phyloP scores from a whole-genome alignment of 2,797 vertebrate species.

The Coranthus polyacanthus region DNA sequence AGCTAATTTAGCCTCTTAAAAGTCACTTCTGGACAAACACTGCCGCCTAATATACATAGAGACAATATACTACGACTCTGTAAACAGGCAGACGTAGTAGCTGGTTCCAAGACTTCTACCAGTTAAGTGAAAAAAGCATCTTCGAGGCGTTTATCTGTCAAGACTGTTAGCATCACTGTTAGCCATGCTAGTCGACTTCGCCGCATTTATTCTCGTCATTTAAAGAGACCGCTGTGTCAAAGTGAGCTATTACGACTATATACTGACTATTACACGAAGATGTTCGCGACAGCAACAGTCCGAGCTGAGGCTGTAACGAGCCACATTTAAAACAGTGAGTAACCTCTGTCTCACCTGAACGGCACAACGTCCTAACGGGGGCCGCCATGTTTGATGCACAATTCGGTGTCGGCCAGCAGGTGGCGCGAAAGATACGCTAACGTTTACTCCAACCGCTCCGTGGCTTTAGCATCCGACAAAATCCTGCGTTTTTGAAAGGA shows the following conservation, averaged over 20 bases:
- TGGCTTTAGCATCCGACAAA: no score
- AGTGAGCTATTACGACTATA: no score
- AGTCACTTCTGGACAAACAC: not conserved
- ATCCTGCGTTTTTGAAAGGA: no score
- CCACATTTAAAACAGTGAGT: not conserved
- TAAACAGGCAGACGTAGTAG: rapidly evolving
- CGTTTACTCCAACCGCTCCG: no score
- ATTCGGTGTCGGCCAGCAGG: constrained; percentile 23
- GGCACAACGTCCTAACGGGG: constrained; percentile 72
- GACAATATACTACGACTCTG: no score
- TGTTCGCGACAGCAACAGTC: rapidly evolving
- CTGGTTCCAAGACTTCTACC: no score
- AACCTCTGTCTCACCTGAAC: constrained; percentile 79
- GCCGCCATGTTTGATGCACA: constrained; percentile 82
- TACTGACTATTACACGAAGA: rapidly evolving
- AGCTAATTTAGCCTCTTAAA: not conserved
- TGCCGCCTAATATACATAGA: no score
- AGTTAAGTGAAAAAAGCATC: no score
- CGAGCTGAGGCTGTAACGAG: rapidly evolving
- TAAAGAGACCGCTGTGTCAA: not conserved
- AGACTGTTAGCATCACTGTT: constrained; percentile 56
- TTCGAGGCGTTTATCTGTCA: not conserved
- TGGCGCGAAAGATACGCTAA: constrained; percentile 29
- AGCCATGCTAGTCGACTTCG: not conserved
- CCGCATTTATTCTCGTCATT: not conserved